These are phyloP conservation scores for Argynnis bischoffii DNA, from an alignment of 2,888 invertebrate genomes.

Conservation along the genomic window DNA sequence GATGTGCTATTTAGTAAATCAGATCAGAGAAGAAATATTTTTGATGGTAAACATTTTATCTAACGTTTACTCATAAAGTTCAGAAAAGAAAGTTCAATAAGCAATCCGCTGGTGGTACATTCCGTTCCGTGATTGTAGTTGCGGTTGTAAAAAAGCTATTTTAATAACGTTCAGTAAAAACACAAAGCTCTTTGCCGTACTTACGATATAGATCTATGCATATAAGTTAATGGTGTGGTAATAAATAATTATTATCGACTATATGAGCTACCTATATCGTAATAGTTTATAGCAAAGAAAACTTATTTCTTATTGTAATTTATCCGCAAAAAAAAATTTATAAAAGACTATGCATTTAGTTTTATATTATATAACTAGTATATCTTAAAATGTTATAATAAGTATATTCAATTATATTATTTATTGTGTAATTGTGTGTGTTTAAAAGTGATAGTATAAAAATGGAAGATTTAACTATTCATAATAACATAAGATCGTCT, in stretches of 20 bases:
- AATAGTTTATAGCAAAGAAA: not conserved
- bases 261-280: not conserved
- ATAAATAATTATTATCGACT: conserved; percentile 21
- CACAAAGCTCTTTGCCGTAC: conserved; percentile 16
- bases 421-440: no score
- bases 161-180: not conserved
- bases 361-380: no score
- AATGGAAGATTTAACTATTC: no score
- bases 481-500: no score
- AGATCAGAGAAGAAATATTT: no score
- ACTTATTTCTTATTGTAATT: no score
- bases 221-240: conserved; percentile 22
- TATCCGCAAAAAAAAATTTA: no score
- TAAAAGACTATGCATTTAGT: no score
- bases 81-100: not conserved
- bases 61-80: not conserved
- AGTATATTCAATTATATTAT: no score
- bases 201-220: conserved; percentile 21
- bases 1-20: no score
- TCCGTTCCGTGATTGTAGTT: conserved; percentile 1
- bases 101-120: not conserved
- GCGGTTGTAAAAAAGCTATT: conserved; percentile 5
- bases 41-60: not conserved
- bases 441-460: no score
- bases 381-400: no score